Evolutionary conservation across 2,113 vertebrate genomes (phyloP).

Genomic region (Oncorhynchus mykiss): DNA sequence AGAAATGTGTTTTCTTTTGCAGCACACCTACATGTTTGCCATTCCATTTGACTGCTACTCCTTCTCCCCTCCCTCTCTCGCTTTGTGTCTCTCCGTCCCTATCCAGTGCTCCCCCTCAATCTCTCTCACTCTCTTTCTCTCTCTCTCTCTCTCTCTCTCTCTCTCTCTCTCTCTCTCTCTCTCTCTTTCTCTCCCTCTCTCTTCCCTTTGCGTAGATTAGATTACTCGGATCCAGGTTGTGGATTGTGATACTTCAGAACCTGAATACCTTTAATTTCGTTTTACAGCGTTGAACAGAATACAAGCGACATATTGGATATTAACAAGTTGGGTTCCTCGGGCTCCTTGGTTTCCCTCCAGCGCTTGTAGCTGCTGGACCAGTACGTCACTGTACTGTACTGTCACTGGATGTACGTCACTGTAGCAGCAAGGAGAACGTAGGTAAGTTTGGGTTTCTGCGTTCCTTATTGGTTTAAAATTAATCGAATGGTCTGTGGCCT

Average conservation of each 20-base stretch:
- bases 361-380: slow-evolving; percentile 12
- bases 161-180: not conserved
- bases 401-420: slow-evolving; percentile 19
- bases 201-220: not conserved
- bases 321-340: not conserved
- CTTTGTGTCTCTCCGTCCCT: not conserved
- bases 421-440: slow-evolving; percentile 7
- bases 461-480: slow-evolving; percentile 23
- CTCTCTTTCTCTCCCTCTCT: not conserved
- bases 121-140: too few relatives aligned
- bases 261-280: too few relatives aligned
- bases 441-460: slow-evolving; percentile 38
- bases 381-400: too few relatives aligned
- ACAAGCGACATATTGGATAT: not conserved
- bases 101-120: too few relatives aligned
- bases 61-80: not conserved
- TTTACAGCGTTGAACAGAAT: not conserved
- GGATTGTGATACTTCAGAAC: not conserved
- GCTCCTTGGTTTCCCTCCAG: slow-evolving; percentile 7
- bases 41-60: slow-evolving; percentile 2
- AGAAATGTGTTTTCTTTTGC: not conserved
- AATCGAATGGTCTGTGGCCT: slow-evolving; percentile 21
- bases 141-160: not conserved
- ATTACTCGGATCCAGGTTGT: not conserved
- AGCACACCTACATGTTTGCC: not conserved